A percentile compares a stretch with the other conserved stretches of the same genome.
phyloP scores from a whole-genome alignment of 2,797 vertebrate species.

The Lepilemur septentrionalis region DNA sequence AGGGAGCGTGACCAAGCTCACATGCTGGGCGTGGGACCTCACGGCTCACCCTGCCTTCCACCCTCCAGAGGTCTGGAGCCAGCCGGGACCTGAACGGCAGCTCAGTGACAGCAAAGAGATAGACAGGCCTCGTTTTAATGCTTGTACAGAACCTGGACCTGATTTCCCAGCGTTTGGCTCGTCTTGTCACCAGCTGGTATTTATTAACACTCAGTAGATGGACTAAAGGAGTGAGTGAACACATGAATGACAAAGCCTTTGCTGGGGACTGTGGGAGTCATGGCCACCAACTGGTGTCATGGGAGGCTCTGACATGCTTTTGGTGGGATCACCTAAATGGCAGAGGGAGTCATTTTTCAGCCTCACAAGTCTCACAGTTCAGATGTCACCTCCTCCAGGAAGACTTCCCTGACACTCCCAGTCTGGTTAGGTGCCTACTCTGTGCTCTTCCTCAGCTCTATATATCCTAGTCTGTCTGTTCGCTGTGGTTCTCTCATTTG shows the following conservation, averaged over 20 bases:
- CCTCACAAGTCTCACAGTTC: not conserved
- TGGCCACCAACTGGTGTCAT: not conserved
- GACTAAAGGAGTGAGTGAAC: not conserved
- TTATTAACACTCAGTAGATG: not conserved
- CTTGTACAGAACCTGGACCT: not conserved
- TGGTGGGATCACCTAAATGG: not conserved
- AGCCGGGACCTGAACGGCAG: not conserved
- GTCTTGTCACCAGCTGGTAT: not conserved
- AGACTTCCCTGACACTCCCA: not conserved
- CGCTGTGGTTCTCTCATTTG: not conserved
- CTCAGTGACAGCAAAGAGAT: not conserved
- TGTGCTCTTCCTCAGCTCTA: not conserved
- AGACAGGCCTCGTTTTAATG: not conserved
- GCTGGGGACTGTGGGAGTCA: not conserved
- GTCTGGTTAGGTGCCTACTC: not conserved
- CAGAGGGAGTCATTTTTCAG: not conserved
- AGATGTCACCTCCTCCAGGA: constrained; percentile 19
- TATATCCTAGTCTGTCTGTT: not conserved
- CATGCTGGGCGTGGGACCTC: rapidly evolving
- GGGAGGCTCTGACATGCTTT: not conserved
- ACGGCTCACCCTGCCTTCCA: not conserved
- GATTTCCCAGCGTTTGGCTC: not conserved
- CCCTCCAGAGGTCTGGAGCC: not conserved
- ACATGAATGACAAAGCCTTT: not conserved
- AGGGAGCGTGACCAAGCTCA: not conserved